Evolutionary conservation across 2,888 invertebrate genomes (phyloP).

Genomic region (Rhorus exstirpatorius): DNA sequence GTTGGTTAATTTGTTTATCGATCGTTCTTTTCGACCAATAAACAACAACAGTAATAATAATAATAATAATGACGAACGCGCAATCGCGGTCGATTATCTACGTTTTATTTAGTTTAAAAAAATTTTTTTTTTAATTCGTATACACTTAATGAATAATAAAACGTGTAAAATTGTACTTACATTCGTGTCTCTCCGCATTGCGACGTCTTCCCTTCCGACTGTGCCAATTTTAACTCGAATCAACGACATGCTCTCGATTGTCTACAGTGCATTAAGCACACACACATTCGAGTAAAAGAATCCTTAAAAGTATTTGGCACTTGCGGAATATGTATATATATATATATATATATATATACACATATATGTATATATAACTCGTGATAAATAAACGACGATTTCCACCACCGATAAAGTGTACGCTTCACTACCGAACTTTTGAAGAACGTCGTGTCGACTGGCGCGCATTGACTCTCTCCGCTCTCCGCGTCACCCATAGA

Average conservation of each 20-base stretch:
- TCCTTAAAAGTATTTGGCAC: background rate
- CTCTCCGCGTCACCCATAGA: conserved; percentile 35
- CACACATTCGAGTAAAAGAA: conserved; percentile 7
- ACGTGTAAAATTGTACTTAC: conserved; percentile 34
- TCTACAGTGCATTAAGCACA: background rate
- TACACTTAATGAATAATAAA: background rate
- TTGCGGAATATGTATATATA: too few relatives aligned
- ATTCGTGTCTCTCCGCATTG: conserved; percentile 39
- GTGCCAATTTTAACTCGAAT: conserved; percentile 51
- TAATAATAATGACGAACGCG: background rate
- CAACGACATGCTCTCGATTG: conserved; percentile 24
- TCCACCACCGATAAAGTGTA: conserved; percentile 10
- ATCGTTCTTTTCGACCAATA: conserved; percentile 22
- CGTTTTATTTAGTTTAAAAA: background rate
- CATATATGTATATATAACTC: too few relatives aligned
- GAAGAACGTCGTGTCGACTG: conserved; percentile 23
- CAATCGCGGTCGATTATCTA: background rate
- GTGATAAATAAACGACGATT: conserved; percentile 1
- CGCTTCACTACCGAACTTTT: conserved; percentile 20
- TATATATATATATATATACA: too few relatives aligned
- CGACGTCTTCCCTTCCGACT: conserved; percentile 35
- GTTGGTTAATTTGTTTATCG: background rate
- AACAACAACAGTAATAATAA: background rate
- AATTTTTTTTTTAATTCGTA: background rate
- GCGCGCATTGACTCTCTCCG: background rate